A percentile compares a stretch with the other conserved stretches of the same genome.
These are phyloP conservation scores for Cyprinella venusta DNA, from an alignment of 2,797 vertebrate genomes.

Conservation along the genomic window DNA sequence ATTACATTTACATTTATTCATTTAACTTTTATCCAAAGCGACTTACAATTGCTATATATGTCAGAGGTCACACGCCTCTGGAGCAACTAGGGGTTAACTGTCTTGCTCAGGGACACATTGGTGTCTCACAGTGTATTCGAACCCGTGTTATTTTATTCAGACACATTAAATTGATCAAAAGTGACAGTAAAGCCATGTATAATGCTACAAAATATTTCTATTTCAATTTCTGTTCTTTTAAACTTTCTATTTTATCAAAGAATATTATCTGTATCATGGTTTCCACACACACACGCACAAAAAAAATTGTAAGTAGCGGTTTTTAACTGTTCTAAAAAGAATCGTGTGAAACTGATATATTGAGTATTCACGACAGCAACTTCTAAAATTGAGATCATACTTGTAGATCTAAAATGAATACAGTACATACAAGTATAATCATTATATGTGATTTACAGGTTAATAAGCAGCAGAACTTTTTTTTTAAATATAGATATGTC, in stretches of 20 bases:
- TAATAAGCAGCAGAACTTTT: neutral
- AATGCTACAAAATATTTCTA: neutral
- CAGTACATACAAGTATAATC: neutral
- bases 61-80: no score
- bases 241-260: neutral
- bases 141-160: neutral
- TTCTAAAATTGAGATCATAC: neutral
- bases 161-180: neutral
- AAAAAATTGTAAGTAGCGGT: neutral
- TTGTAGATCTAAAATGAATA: neutral
- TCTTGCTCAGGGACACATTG: no score
- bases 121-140: no score
- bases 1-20: no score
- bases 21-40: no score
- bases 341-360: neutral
- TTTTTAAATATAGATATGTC: neutral
- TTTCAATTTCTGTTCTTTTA: neutral
- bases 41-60: no score
- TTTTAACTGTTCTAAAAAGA: neutral
- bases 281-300: neutral
- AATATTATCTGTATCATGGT: neutral
- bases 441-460: neutral
- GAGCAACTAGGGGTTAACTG: no score
- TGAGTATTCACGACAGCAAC: neutral
- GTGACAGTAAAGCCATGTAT: neutral